These are phyloP conservation scores for Bradypodion pumilum DNA, from an alignment of 2,797 vertebrate genomes.

Conservation along the genomic window DNA sequence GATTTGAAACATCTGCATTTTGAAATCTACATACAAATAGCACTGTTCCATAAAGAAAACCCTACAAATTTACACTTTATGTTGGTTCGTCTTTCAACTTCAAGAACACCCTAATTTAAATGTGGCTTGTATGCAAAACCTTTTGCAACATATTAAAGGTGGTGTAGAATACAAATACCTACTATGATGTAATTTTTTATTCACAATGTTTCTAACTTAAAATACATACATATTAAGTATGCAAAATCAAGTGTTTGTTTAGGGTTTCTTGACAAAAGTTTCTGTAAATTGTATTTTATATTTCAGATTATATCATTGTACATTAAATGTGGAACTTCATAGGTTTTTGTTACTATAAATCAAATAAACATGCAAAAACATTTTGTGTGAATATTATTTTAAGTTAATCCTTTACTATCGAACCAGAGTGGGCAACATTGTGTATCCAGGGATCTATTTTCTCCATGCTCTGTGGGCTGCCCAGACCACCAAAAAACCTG, in stretches of 20 bases:
- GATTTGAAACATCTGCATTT: conserved; percentile 50
- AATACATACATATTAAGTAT: conserved; percentile 69
- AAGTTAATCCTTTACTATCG: not conserved
- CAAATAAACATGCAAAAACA: conserved; percentile 78
- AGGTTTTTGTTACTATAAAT: conserved; percentile 80
- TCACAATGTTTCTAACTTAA: conserved; percentile 78
- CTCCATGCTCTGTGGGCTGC: not conserved
- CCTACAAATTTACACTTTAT: conserved; percentile 53
- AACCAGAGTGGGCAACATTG: not conserved
- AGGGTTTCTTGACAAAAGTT: conserved; percentile 74
- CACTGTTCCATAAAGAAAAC: conserved; percentile 43
- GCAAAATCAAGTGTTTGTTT: conserved; percentile 77
- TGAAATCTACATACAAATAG: conserved; percentile 53
- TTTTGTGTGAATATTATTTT: conserved; percentile 29
- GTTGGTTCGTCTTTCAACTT: conserved; percentile 29
- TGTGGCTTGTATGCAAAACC: conserved; percentile 28
- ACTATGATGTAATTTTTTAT: conserved; percentile 59
- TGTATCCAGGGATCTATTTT: not conserved
- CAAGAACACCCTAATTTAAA: conserved; percentile 42
- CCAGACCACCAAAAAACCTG: not conserved
- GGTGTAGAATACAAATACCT: conserved; percentile 59
- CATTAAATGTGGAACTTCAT: conserved; percentile 71
- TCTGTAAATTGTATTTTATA: conserved; percentile 83
- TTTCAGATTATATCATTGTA: conserved; percentile 76
- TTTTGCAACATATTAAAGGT: conserved; percentile 24